These are phyloP conservation scores for Xiphorhynchus elegans DNA, from an alignment of 2,113 vertebrate genomes.

Conservation along the genomic window DNA sequence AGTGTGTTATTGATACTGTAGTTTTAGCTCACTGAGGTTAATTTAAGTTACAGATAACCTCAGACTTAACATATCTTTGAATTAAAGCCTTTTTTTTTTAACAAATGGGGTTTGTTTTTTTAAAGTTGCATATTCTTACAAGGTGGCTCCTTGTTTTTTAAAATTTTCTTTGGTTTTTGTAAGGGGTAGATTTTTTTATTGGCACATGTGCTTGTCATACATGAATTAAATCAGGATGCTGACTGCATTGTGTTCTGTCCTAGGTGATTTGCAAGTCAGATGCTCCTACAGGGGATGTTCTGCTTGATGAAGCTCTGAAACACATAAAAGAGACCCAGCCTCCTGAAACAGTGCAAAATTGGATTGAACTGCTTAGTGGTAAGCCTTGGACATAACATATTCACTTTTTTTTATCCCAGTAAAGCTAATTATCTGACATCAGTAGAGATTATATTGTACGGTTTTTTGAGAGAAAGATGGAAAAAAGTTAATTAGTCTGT, in stretches of 20 bases:
- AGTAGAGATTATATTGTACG: not conserved
- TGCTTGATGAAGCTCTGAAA: constrained; percentile 95
- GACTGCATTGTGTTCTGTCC: not conserved
- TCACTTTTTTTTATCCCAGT: not conserved
- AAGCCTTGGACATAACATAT: constrained; percentile 54
- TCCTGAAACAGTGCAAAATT: constrained; percentile 95
- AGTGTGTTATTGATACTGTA: not conserved
- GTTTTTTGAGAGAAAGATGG: not conserved
- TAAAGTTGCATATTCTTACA: not conserved
- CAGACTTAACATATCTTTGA: not conserved
- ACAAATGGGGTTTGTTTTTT: not conserved
- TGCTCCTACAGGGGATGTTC: constrained; percentile 93
- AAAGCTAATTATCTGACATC: constrained; percentile 11
- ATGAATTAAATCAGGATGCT: not conserved
- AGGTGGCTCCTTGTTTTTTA: fast-evolving
- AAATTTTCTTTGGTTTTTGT: not conserved
- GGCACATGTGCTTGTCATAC: not conserved
- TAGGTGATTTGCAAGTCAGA: constrained; percentile 97
- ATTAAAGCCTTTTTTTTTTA: not conserved
- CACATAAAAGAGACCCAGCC: constrained; percentile 96
- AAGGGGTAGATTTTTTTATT: not conserved
- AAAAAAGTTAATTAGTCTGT: not conserved
- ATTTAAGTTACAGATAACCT: not conserved
- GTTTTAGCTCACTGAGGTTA: not conserved
- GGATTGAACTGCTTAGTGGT: constrained; percentile 98